Percentiles rank a stretch among this genome's conserved stretches.
Evolutionary conservation across 2,888 invertebrate genomes (phyloP).

Genomic region (Plagodis pulveraria): DNA sequence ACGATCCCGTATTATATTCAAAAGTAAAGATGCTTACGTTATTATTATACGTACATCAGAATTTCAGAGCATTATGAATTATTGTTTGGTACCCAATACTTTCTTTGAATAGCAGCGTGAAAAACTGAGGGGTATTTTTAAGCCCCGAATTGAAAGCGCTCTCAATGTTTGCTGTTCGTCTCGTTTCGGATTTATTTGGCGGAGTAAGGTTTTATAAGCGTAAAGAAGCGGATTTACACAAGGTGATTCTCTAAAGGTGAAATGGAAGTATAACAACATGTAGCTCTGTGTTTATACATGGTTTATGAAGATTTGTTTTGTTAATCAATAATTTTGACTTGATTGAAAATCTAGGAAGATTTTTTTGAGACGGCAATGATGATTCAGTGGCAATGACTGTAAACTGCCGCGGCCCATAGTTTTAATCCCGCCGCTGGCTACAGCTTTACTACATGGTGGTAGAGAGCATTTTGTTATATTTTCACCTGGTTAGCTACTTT

Average conservation of each 20-base stretch:
- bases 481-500: no score
- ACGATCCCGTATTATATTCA: constrained; percentile 8
- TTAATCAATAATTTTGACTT: no score
- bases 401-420: no score
- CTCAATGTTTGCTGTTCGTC: constrained; percentile 17
- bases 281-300: no score
- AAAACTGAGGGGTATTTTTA: constrained; percentile 15
- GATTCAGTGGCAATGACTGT: no score
- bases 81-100: constrained; percentile 24
- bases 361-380: no score
- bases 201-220: constrained; percentile 29
- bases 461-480: no score
- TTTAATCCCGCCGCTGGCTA: no score
- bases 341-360: no score
- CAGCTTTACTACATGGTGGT: no score
- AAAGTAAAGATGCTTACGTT: constrained; percentile 6
- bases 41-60: not conserved
- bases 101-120: constrained; percentile 8
- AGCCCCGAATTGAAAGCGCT: constrained; percentile 14
- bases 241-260: constrained; percentile 22
- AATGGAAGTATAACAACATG: not conserved
- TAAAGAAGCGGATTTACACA: constrained; percentile 24
- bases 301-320: no score
- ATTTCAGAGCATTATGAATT: constrained; percentile 4
- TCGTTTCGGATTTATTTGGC: constrained; percentile 18